A percentile compares a stretch with the other conserved stretches of the same genome.
phyloP scores from a whole-genome alignment of 2,797 vertebrate genomes.

The Acomys russatus region DNA sequence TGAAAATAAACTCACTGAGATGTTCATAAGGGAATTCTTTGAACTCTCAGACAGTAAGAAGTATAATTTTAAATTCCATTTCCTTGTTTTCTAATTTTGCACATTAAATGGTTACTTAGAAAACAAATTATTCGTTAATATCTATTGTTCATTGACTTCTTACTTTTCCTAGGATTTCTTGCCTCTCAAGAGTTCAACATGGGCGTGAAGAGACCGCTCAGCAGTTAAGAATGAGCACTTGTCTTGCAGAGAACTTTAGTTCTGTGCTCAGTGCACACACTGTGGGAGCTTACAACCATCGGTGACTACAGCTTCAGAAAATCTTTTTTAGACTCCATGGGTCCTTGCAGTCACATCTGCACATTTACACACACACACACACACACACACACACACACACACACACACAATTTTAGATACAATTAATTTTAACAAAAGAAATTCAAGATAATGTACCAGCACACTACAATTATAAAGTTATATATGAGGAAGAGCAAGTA shows the following conservation, averaged over 20 bases:
- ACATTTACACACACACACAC: background rate
- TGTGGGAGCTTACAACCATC: background rate
- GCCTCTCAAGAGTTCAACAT: background rate
- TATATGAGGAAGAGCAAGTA: background rate
- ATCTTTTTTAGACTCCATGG: background rate
- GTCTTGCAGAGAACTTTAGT: background rate
- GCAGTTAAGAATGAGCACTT: background rate
- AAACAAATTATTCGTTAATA: conserved; percentile 37
- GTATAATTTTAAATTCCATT: conserved; percentile 36
- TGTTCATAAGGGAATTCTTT: background rate
- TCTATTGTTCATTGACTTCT: conserved; percentile 19
- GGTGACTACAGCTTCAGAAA: background rate
- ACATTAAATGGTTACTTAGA: conserved; percentile 28
- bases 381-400: background rate
- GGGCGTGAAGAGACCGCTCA: background rate
- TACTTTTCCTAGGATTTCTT: background rate
- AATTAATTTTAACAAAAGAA: background rate
- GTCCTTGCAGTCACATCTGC: background rate
- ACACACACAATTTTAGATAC: background rate
- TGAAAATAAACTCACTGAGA: background rate
- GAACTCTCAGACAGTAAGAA: background rate
- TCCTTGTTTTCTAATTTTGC: conserved; percentile 62
- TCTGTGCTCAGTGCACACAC: background rate
- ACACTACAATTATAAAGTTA: background rate
- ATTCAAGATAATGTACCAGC: background rate